Conservation (phyloP, 64 coral and sea anemone species). For the Anthopleura sola region DNA sequence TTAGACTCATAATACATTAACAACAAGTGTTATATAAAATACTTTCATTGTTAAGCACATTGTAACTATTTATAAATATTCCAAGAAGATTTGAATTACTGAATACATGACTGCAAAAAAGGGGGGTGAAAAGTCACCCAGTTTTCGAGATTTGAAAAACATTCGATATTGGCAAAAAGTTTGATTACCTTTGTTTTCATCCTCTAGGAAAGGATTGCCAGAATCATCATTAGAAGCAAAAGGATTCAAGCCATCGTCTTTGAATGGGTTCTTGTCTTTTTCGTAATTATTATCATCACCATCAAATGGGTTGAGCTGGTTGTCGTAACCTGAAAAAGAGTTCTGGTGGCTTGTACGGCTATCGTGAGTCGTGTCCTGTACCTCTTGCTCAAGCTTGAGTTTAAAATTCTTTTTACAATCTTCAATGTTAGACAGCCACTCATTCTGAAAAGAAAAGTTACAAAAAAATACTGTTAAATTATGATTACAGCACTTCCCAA, state of each 20-base stretch:
- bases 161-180: not conserved
- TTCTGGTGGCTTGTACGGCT: not conserved
- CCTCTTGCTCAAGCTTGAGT: conserved; percentile 85
- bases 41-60: too few species aligned
- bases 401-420: conserved; percentile 94
- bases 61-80: too few species aligned
- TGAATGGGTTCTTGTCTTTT: conserved; percentile 60
- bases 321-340: not conserved
- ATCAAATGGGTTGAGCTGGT: conserved; percentile 37
- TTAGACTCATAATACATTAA: too few species aligned
- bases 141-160: not conserved
- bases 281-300: conserved; percentile 47
- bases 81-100: too few species aligned
- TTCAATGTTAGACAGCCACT: conserved; percentile 84
- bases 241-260: conserved; percentile 62
- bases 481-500: too few species aligned
- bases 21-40: too few species aligned
- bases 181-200: conserved; percentile 35
- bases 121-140: too few species aligned
- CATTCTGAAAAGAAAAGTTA: conserved; percentile 49
- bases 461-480: not conserved
- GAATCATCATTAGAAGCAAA: not conserved
- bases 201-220: conserved; percentile 38
- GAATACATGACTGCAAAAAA: too few species aligned
- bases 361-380: conserved; percentile 12